phyloP scores from a whole-genome alignment of 2,888 invertebrate genomes.

The Diplazon laetatorius region DNA sequence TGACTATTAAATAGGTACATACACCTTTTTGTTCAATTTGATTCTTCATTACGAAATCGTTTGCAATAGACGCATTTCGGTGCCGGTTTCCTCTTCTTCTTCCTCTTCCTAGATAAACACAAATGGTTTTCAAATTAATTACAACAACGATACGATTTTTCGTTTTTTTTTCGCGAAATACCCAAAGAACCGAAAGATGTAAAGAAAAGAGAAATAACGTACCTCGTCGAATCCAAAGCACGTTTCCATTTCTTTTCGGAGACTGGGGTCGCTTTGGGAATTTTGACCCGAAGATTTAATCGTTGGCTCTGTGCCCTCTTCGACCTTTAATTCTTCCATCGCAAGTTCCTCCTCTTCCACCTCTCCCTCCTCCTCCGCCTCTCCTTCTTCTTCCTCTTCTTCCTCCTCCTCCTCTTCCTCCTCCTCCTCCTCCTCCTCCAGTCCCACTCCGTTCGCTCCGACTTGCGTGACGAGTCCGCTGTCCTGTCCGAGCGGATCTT shows the following conservation, averaged over 20 bases:
- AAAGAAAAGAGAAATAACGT: too few species aligned
- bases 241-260: conserved; percentile 88
- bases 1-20: conserved; percentile 77
- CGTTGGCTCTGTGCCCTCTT: conserved; percentile 74
- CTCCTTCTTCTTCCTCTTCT: conserved; percentile 75
- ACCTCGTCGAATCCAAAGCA: conserved; percentile 93
- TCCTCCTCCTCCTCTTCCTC: conserved; percentile 83
- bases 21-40: conserved; percentile 65
- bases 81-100: conserved; percentile 82
- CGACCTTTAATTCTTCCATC: conserved; percentile 77
- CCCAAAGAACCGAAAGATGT: too few species aligned
- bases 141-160: too few species aligned
- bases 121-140: too few species aligned
- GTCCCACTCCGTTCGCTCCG: conserved; percentile 75
- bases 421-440: conserved; percentile 50
- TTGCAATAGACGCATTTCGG: conserved; percentile 78
- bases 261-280: conserved; percentile 75
- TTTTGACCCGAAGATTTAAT: conserved; percentile 74
- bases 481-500: conserved; percentile 80
- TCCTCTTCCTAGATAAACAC: too few species aligned
- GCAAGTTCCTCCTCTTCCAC: conserved; percentile 82
- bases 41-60: conserved; percentile 79
- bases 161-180: too few species aligned
- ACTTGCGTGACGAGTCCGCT: conserved; percentile 83
- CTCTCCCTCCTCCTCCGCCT: conserved; percentile 70